phyloP scores from a whole-genome alignment of 1,140 invertebrate species.

The Papilio machaon region DNA sequence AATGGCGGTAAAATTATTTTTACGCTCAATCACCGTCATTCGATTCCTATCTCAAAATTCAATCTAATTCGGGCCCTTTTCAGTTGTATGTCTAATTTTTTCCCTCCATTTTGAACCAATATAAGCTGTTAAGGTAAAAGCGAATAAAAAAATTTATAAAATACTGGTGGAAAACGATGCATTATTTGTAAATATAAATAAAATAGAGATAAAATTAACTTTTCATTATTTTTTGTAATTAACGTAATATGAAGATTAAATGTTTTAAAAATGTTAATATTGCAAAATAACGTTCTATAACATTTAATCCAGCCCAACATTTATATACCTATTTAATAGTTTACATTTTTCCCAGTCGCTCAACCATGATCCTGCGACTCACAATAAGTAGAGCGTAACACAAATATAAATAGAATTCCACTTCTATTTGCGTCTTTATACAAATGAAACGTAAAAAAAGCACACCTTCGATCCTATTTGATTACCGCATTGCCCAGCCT shows the following conservation, averaged over 20 bases:
- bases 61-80: too few species aligned
- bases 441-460: constrained; percentile 50
- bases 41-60: too few species aligned
- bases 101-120: neutral
- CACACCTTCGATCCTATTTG: constrained; percentile 97
- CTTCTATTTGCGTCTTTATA: constrained; percentile 47
- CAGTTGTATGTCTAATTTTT: neutral
- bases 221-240: neutral
- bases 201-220: neutral
- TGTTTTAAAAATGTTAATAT: neutral
- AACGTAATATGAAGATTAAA: neutral
- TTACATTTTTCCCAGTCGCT: constrained; percentile 35
- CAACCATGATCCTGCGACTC: constrained; percentile 42
- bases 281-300: neutral
- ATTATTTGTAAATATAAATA: neutral
- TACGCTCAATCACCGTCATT: too few species aligned
- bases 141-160: neutral
- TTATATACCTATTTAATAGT: neutral
- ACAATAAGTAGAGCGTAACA: constrained; percentile 47
- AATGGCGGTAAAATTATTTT: too few species aligned
- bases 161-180: neutral
- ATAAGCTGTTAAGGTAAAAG: neutral
- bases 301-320: neutral
- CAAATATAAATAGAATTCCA: constrained; percentile 55
- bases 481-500: constrained; percentile 97